Percentiles rank a stretch among this genome's conserved stretches.
These are phyloP conservation scores for Bombylius major DNA, from an alignment of 2,888 invertebrate genomes.

Conservation along the genomic window DNA sequence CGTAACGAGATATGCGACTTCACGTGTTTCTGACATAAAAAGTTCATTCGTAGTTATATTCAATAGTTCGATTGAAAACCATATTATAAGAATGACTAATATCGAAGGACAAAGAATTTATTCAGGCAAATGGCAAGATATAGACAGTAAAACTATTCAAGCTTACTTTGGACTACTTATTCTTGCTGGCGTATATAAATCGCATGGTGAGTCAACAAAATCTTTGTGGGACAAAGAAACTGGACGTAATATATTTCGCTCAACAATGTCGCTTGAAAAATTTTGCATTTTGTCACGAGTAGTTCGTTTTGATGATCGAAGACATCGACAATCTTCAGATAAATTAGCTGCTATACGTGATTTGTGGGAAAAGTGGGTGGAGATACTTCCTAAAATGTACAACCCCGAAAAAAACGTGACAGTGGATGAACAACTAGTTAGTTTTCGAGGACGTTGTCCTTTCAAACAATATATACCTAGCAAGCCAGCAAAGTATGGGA, in stretches of 20 bases:
- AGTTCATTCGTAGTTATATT: too few relatives aligned
- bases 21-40: too few relatives aligned
- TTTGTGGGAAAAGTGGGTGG: not conserved
- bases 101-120: too few relatives aligned
- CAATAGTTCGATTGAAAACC: too few relatives aligned
- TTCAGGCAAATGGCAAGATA: too few relatives aligned
- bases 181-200: not conserved
- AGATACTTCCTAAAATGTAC: not conserved
- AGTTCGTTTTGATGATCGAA: not conserved
- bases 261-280: not conserved
- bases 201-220: not conserved
- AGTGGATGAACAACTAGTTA: conserved; percentile 4
- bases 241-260: not conserved
- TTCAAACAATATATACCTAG: conserved; percentile 7
- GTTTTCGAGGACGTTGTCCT: conserved; percentile 3
- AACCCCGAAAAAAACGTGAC: conserved; percentile 4
- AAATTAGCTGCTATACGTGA: not conserved
- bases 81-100: too few relatives aligned
- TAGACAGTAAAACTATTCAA: not conserved
- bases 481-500: conserved; percentile 8
- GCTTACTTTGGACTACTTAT: not conserved
- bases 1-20: too few relatives aligned
- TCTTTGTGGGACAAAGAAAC: not conserved
- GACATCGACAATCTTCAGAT: not conserved
- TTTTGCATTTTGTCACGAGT: not conserved